Evolutionary conservation across 1,140 invertebrate species (phyloP), one percentile per base, ranked within the genome.

Genomic region (Hyles vespertilio): DNA sequence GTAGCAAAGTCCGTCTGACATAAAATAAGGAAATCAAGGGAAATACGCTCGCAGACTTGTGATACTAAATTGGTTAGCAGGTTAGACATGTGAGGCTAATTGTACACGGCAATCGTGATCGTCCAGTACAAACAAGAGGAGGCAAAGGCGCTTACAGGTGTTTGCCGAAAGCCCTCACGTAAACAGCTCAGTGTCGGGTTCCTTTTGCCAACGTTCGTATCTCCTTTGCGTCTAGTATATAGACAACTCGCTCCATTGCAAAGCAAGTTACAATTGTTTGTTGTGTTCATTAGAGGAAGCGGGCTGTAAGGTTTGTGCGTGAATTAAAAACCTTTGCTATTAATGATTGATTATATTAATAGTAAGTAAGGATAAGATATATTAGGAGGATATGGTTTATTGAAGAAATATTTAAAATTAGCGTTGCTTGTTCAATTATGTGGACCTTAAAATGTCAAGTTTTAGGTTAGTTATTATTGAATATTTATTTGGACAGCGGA

Each of bases 131-230:
- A 80, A 84, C 76, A 83, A 60, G 58, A 64, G 63, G 62, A 63
- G 58, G 65, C 59, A 70, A 68, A 73, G 78, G 74, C 72, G 75
- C 71, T 74, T 77, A 77, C 76, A 79, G 79, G 72, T 88, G 79
- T 88, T 84, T 85, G 76, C 73, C 59, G 67, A 79, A 69, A 63
- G 79, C 81, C 83, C 82, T 78, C 83, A 84, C 77, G 76, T 80
- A 82, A 84, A 84, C 80, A 81, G 64, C 70, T 69, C 65, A 63
- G 64, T 79, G 78, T 70, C 63, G 70, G 73, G 68, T 69, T 75
- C 73, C 79, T 79, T 76, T 74, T 69, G 70, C 64, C 51, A 34
- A 22, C 51, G 56, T 59, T 59, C 56, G 45, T 4, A 59, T 46
- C 56, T 61, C 36, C 36, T 33, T 36, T 54, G 40, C 22, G 40